These are phyloP conservation scores for Myathropa florea DNA, from an alignment of 2,888 invertebrate species.

Conservation along the genomic window DNA sequence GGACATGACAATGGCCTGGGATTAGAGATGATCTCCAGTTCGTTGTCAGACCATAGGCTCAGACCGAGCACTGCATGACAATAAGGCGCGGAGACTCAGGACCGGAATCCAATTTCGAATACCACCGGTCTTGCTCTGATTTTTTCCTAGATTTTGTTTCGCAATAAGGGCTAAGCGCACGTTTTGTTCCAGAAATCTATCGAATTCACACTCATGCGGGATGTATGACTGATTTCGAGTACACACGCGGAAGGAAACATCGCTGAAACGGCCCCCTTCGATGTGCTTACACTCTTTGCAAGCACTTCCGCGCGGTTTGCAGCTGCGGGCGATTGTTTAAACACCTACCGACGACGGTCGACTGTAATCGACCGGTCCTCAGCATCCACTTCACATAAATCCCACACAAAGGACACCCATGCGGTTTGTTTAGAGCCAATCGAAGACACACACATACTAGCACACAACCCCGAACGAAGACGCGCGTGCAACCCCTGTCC, in stretches of 20 bases:
- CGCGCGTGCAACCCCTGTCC: constrained; percentile 10
- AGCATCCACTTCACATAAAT: constrained; percentile 61
- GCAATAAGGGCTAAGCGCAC: constrained; percentile 40
- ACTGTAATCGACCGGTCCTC: background rate
- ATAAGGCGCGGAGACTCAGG: constrained; percentile 19
- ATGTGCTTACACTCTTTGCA: background rate
- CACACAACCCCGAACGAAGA: background rate
- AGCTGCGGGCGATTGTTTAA: constrained; percentile 36
- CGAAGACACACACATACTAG: constrained; percentile 38
- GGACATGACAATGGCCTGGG: constrained; percentile 59
- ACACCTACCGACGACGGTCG: background rate
- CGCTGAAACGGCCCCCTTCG: background rate
- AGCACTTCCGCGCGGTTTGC: constrained; percentile 5
- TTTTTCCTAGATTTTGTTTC: constrained; percentile 8
- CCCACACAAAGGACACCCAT: constrained; percentile 64
- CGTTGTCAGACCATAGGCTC: constrained; percentile 47
- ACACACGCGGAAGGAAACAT: constrained; percentile 23
- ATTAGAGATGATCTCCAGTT: constrained; percentile 68
- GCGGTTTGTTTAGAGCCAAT: constrained; percentile 66
- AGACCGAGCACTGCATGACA: background rate
- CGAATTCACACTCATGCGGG: constrained; percentile 44
- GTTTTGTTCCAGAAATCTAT: constrained; percentile 10
- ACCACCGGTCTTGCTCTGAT: no score
- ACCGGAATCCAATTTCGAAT: constrained; percentile 63
- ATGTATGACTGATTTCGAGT: constrained; percentile 49